These are phyloP conservation scores for Myripristis murdjan DNA, from an alignment of 2,797 vertebrate species.

Conservation along the genomic window DNA sequence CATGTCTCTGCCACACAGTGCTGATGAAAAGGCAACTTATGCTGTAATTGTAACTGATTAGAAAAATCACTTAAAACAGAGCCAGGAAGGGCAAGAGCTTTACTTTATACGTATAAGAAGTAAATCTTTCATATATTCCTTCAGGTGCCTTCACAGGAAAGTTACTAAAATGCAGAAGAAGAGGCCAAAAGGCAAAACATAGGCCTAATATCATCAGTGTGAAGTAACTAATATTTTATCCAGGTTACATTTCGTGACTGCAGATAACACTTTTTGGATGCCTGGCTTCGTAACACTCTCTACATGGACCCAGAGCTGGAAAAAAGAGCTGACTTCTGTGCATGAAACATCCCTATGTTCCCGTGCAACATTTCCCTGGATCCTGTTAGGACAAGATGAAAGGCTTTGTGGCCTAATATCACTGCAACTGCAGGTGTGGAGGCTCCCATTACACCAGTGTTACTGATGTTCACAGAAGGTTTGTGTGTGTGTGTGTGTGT, in stretches of 20 bases:
- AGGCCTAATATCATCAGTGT: no score
- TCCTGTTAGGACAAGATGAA: constrained; percentile 79
- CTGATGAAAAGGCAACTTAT: constrained; percentile 33
- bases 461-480: constrained; percentile 67
- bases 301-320: constrained; percentile 33
- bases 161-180: no score
- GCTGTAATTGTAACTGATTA: constrained; percentile 21
- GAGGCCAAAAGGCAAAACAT: not conserved
- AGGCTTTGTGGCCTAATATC: constrained; percentile 67
- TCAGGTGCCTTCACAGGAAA: constrained; percentile 18
- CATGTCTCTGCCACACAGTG: not conserved
- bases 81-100: constrained; percentile 11
- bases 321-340: constrained; percentile 35
- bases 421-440: constrained; percentile 74
- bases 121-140: constrained; percentile 5
- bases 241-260: not conserved
- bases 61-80: constrained; percentile 10
- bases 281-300: constrained; percentile 11
- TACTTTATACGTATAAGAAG: constrained; percentile 12
- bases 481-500: no score
- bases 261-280: constrained; percentile 9
- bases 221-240: no score
- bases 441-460: constrained; percentile 74
- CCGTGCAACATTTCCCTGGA: constrained; percentile 49
- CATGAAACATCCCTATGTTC: constrained; percentile 53